Percentiles rank a stretch among this genome's conserved stretches.
phyloP scores from a whole-genome alignment of 1,140 invertebrate species.

The Achatina immaculata region DNA sequence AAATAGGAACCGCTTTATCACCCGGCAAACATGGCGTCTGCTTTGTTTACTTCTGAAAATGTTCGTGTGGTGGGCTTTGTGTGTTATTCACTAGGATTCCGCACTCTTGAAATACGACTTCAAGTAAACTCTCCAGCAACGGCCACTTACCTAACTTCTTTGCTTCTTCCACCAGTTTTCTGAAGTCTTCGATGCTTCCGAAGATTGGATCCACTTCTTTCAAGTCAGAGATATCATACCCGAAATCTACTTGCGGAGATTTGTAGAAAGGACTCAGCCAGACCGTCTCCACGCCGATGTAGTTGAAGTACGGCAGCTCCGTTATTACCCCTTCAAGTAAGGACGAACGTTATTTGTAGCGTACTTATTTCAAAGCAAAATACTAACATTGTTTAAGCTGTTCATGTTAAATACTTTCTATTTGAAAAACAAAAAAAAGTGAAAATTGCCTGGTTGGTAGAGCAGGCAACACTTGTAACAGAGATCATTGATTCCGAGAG shows the following conservation, averaged over 20 bases:
- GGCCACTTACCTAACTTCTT: conserved; percentile 53
- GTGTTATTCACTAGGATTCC: no score
- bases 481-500: no score
- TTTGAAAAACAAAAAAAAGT: not conserved
- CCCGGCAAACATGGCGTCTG: no score
- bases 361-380: not conserved
- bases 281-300: conserved; percentile 77
- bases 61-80: no score
- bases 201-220: conserved; percentile 79
- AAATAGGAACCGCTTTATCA: no score
- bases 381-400: not conserved
- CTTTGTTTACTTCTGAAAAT: no score
- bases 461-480: not conserved
- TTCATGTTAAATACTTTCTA: not conserved
- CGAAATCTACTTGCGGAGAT: conserved; percentile 80
- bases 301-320: conserved; percentile 70
- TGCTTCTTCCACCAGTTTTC: conserved; percentile 73
- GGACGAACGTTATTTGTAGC: not conserved
- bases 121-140: no score
- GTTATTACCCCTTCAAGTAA: conserved; percentile 51
- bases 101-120: no score
- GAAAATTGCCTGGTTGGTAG: not conserved
- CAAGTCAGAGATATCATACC: conserved; percentile 83
- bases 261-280: conserved; percentile 83
- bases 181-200: conserved; percentile 82